Evolutionary conservation across 2,797 vertebrate genomes (phyloP), one percentile per base, ranked within the genome.

Genomic region (Centropyge bicolor): DNA sequence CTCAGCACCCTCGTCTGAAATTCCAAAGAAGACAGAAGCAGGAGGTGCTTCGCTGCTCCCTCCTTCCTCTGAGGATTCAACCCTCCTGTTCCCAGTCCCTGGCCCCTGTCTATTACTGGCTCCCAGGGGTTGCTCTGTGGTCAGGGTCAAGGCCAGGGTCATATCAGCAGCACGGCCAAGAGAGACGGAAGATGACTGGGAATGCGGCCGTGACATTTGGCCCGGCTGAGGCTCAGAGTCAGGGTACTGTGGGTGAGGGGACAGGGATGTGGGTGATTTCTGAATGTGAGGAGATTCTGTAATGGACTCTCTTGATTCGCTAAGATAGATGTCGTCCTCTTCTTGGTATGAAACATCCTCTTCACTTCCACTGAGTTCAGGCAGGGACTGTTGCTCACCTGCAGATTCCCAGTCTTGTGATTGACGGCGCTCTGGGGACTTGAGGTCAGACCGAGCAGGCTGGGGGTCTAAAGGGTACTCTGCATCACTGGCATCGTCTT

Each of bases 11-110:
- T 93, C 95, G 92, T 94, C 91, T 95, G 96, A 94, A 95, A 97
- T 95, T 95, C 97, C 96, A 96, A 96, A 97, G 95, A 96, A 96
- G 93, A 96, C 94, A 88, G 96, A 93, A 96, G 96, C 97, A 97
- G 96, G 97, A 97, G 96, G 97, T 95, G 96, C 90, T 89, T 92
- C 88, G 72, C 81, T 87, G 70, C 87, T 91, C 94, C 93, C 94
- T 97, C 97, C 97, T 97, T 97, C 96, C 90, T 90, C 94, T 93
- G 92, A 95, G 95, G 96, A 96, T 92, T 93, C 94, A 94, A 95
- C 95, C 94, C 95, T 95, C 95, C 95, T 96, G 93, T 82, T 90
- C 74, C 79, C 80, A 79, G 81, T 90, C 80, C 72, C 73, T 73
- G 27, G 40, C 51, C 64, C 41, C 64, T 80, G 86, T 73, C 90